Evolutionary conservation across 2,888 invertebrate genomes (phyloP), one percentile per base, ranked within the genome.

Genomic region (Eurois occulta): DNA sequence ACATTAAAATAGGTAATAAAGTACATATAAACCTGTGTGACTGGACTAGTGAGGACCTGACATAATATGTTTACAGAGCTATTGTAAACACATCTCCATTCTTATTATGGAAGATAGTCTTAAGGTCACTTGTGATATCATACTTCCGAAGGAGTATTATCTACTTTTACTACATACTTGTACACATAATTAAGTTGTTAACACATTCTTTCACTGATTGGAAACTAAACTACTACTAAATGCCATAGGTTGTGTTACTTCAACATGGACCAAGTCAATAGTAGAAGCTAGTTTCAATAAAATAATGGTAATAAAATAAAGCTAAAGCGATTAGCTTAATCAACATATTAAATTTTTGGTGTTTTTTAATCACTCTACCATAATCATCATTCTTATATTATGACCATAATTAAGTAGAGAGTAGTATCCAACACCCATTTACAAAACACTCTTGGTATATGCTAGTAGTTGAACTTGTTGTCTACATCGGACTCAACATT

Each of bases 11-110:
- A 18, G 66, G 24, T 28, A 41, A 18, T 38, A 69, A 28, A 62
- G 16, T 48, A 58, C n/a, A 46, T 38, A 32, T 28, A 1, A 72
- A 65, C 46, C 32, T 32, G 24, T 75, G 55, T 55, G n/a, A 24
- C 28, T 48, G 52, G n/a, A 62, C 62, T 46, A 55, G 16, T 48
- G 48, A 70, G 58, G 16, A 67, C 18, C 69, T 82, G 72, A 78
- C 70, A 74, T 77, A 80, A 81, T 77, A 74, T 81, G 80, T 78
- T 81, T 80, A 81, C 72, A 75, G 55, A 77, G 76, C 62, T 72
- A 72, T 32, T 84, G 72, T 81, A 83, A 78, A 78, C 78, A 82
- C 46, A 70, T 80, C 48, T 71, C 62, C 43, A 62, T 77, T 75
- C 68, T 72, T 74, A 38, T 79, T 68, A 64, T 73, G 58, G 69